These are phyloP conservation scores for Oreochromis niloticus DNA, from an alignment of 2,113 vertebrate species.

Conservation along the genomic window DNA sequence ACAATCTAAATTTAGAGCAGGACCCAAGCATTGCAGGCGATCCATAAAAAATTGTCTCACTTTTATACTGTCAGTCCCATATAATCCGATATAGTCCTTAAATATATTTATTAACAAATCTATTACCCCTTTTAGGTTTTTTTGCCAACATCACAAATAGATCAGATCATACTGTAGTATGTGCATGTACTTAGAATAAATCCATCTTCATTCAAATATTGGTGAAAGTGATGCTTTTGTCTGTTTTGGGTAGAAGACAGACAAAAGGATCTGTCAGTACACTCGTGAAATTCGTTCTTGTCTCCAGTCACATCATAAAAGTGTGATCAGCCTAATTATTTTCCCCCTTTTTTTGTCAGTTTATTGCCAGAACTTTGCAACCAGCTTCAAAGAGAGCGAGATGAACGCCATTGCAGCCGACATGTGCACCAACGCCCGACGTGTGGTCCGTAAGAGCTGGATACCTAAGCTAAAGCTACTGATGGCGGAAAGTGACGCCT, in stretches of 20 bases:
- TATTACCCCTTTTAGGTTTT: neutral
- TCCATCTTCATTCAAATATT: neutral
- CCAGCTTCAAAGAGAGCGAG: conserved; percentile 96
- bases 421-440: conserved; percentile 95
- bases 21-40: neutral
- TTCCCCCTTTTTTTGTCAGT: conserved; percentile 56
- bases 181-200: neutral
- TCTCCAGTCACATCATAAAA: neutral
- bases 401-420: conserved; percentile 95
- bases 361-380: conserved; percentile 97
- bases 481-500: conserved; percentile 86
- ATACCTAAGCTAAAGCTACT: conserved; percentile 91
- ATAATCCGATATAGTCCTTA: neutral
- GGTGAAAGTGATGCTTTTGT: neutral
- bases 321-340: neutral
- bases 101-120: neutral
- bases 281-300: neutral
- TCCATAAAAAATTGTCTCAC: neutral
- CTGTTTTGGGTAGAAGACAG: neutral
- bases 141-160: neutral
- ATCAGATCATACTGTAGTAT: neutral
- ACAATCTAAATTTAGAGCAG: neutral
- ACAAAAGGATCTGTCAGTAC: neutral
- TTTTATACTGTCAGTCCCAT: neutral
- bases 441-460: conserved; percentile 95